phyloP scores from a whole-genome alignment of 30 jellyfish, hydroid and myxozoan species.

The Chrysaora quinquecirrha region DNA sequence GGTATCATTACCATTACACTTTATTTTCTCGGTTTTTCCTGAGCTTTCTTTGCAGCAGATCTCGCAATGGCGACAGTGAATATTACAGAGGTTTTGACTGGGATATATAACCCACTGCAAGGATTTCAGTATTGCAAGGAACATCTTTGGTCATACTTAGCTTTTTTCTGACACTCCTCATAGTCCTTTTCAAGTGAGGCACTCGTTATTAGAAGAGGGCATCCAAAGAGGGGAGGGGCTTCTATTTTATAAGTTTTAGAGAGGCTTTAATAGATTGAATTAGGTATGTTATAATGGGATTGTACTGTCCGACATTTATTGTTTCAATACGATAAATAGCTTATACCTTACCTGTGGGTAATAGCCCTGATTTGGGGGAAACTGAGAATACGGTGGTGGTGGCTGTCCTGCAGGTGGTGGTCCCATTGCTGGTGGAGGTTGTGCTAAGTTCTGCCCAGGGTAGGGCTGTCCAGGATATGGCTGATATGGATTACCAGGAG shows the following conservation, averaged over 20 bases:
- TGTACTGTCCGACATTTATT: neutral
- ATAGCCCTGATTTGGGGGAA: conserved; percentile 2
- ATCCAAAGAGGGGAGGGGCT: too few species aligned
- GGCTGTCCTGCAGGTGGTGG: neutral
- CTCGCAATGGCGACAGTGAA: too few species aligned
- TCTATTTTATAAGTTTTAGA: neutral
- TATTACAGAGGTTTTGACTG: too few species aligned
- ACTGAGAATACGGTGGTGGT: conserved; percentile 3
- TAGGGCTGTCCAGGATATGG: neutral
- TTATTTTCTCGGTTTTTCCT: too few species aligned
- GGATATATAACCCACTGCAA: too few species aligned
- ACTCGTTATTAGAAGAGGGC: too few species aligned
- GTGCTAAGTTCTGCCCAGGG: neutral
- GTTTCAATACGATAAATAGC: neutral
- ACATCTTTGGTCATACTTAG: too few species aligned
- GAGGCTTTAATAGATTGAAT: neutral
- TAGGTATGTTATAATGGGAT: neutral
- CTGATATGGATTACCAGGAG: conserved; percentile 2
- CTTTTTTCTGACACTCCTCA: too few species aligned
- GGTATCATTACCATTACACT: too few species aligned
- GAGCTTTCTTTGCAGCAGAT: too few species aligned
- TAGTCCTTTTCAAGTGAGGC: too few species aligned
- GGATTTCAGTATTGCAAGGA: too few species aligned
- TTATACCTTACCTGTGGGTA: neutral
- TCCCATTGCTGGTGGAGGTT: neutral